Percentiles rank a stretch among this genome's conserved stretches.
These are phyloP conservation scores for Oryzias woworae DNA, from an alignment of 2,113 vertebrate genomes.

Conservation along the genomic window DNA sequence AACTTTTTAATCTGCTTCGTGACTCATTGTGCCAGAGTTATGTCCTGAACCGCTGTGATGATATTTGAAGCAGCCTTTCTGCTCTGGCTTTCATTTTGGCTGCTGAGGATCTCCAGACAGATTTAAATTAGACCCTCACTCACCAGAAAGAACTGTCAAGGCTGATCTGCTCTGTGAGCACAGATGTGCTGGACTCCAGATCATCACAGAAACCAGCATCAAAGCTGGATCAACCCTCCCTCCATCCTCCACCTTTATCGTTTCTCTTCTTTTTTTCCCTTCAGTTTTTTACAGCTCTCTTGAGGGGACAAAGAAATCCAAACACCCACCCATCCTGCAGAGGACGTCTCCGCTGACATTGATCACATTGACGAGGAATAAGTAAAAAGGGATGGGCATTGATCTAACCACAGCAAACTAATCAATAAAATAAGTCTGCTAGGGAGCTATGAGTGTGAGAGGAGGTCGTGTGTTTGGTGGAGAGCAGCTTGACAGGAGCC, in stretches of 20 bases:
- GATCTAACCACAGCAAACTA: conserved; percentile 40
- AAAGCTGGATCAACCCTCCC: conserved; percentile 33
- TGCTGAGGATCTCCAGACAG: conserved; percentile 52
- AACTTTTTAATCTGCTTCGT: conserved; percentile 54
- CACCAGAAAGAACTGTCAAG: conserved; percentile 56
- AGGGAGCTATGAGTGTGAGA: conserved; percentile 15
- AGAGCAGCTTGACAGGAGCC: conserved; percentile 42
- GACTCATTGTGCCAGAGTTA: conserved; percentile 43
- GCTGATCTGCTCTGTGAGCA: conserved; percentile 49
- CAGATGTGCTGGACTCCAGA: conserved; percentile 63
- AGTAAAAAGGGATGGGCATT: conserved; percentile 49
- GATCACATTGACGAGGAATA: conserved; percentile 27
- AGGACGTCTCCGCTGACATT: conserved; percentile 32
- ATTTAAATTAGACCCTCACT: conserved; percentile 48
- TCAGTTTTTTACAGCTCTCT: conserved; percentile 26
- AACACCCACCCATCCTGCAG: conserved; percentile 21
- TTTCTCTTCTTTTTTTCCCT: conserved; percentile 5
- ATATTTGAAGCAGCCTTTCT: conserved; percentile 39
- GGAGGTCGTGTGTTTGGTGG: conserved; percentile 7
- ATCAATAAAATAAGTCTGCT: conserved; percentile 60
- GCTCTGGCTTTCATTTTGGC: conserved; percentile 37
- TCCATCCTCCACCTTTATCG: conserved; percentile 19
- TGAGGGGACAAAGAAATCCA: conserved; percentile 24
- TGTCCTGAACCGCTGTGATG: conserved; percentile 28
- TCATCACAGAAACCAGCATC: conserved; percentile 37